These are phyloP conservation scores for Pyralis farinalis DNA, from an alignment of 2,888 invertebrate species.

Conservation along the genomic window DNA sequence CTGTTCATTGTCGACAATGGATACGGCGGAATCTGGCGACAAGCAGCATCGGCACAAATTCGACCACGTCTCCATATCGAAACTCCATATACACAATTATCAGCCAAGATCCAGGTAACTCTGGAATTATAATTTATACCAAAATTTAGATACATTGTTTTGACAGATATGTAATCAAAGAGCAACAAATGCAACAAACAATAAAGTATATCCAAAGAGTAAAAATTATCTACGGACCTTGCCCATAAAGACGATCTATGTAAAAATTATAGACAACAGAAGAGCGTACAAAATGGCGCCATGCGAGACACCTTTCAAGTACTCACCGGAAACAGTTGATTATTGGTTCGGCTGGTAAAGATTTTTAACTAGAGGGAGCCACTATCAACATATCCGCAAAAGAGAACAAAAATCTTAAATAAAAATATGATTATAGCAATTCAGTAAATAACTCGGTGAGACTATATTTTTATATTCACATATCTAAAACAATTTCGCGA, in stretches of 20 bases:
- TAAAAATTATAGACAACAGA: slow-evolving; percentile 72
- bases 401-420: too few species aligned
- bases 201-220: slow-evolving; percentile 69
- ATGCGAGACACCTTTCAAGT: too few species aligned
- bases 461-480: too few species aligned
- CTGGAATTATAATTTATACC: slow-evolving; percentile 54
- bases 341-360: too few species aligned
- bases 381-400: slow-evolving; percentile 1
- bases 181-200: slow-evolving; percentile 43
- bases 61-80: slow-evolving; percentile 69
- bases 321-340: too few species aligned
- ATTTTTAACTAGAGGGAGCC: too few species aligned
- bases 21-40: slow-evolving; percentile 61
- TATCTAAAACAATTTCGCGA: too few species aligned
- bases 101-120: slow-evolving; percentile 41
- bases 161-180: slow-evolving; percentile 63
- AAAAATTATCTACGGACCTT: slow-evolving; percentile 80
- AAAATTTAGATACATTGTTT: slow-evolving; percentile 52
- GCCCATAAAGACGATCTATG: slow-evolving; percentile 76
- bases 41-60: slow-evolving; percentile 73
- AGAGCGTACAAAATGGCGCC: too few species aligned
- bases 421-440: too few species aligned
- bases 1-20: slow-evolving; percentile 54
- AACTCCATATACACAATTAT: slow-evolving; percentile 47
- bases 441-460: too few species aligned